Base-by-base conservation (phyloP, 2,113 vertebrate genomes). In the Microcebus tavaratra region DNA sequence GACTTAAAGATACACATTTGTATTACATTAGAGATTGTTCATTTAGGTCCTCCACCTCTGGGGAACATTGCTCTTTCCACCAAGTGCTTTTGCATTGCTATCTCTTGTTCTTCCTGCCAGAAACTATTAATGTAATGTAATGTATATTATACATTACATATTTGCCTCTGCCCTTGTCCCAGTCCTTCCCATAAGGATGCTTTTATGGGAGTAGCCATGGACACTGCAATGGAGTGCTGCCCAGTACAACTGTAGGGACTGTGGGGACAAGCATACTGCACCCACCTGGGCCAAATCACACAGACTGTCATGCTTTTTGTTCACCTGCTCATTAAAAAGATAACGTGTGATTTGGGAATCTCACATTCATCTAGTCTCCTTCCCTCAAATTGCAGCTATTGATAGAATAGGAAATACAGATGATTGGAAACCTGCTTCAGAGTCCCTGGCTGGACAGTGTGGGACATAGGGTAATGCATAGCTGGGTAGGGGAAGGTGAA, bases 141-240 rank as follows among this genome's bases (percentile, higher is more conserved):
- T n/a, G n/a, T 31, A 8, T 3, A 27, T 11, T 81, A 9, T 75
- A 14, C 3, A 2, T 20, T 29, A 9, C 20, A 70, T 15, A 12
- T 55, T 27, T 80, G 27, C 25, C 42, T 75, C 42, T 68, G 15
- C 50, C 15, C 72, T 70, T 25, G 8, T 45, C 61, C 36, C 59
- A 73, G 23, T 61, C 55, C 25, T 87, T 79, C 23, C 17, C 20
- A 1, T 31, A 14, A 88, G 63, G 76, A 65, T 83, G 36, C 8
- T 8, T 78, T 85, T 57, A 39, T 79, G 61, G 61, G 95, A 83
- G 50, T 36, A 61, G 20, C 25, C 13, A 13, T n/a, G 13, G 57
- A 10, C 12, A 29, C 48, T n/a, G 20, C 8, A n/a, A 3, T 6
- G 11, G 3, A 7, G 14, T 14, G 3, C 20, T 36, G 14, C 23